These are phyloP conservation scores for Halcyon smyrnensis DNA, from an alignment of 2,797 vertebrate species.

Conservation along the genomic window DNA sequence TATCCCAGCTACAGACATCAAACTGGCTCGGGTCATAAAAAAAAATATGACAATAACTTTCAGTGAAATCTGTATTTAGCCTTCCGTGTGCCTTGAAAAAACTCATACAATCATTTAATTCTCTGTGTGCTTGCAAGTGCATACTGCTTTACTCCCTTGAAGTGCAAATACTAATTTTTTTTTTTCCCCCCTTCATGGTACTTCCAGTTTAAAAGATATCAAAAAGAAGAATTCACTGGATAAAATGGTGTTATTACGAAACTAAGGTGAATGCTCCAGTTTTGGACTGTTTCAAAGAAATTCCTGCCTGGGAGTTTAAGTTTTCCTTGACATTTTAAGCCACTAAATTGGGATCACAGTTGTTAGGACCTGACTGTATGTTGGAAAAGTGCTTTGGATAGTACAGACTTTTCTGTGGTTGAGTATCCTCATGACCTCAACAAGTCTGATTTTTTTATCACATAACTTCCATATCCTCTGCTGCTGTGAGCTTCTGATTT, in stretches of 20 bases:
- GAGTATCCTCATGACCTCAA: background rate
- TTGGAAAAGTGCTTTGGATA: background rate
- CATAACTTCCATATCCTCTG: background rate
- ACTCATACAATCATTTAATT: background rate
- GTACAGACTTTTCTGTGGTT: background rate
- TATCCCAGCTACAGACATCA: background rate
- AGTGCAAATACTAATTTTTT: background rate
- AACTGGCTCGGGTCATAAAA: constrained; percentile 5
- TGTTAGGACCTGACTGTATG: background rate
- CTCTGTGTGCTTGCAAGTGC: background rate
- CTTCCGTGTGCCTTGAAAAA: background rate
- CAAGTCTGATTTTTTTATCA: background rate
- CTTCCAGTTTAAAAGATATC: background rate
- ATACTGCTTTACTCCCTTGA: background rate
- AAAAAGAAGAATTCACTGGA: background rate
- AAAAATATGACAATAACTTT: background rate
- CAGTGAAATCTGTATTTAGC: background rate
- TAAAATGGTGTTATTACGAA: background rate
- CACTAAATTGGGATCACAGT: background rate
- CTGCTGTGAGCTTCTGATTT: background rate
- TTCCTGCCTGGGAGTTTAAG: background rate
- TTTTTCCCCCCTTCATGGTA: background rate
- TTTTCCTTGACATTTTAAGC: background rate
- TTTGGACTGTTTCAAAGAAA: background rate
- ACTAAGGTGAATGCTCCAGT: background rate